A percentile compares a stretch with the other conserved stretches of the same genome.
Evolutionary conservation across 2,888 invertebrate species (phyloP).

Genomic region (Melinaea menophilus): DNA sequence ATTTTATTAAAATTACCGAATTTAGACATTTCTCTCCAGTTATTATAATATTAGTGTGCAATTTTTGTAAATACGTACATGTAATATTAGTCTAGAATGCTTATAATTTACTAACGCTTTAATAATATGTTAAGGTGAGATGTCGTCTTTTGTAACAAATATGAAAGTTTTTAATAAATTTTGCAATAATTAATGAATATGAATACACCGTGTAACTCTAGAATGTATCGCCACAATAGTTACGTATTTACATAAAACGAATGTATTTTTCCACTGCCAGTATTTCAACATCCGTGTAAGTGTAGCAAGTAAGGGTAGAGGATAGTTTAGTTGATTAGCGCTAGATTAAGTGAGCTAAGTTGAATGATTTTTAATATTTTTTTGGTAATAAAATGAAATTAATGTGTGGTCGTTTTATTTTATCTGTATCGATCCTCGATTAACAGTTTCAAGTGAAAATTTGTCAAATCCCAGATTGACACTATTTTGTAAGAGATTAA

Average conservation of each 20-base stretch:
- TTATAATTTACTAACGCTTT: constrained; percentile 39
- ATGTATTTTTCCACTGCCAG: constrained; percentile 78
- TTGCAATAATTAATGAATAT: constrained; percentile 13
- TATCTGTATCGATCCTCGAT: not conserved
- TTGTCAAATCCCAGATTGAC: too few species aligned
- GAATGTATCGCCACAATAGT: constrained; percentile 26
- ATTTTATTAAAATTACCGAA: constrained; percentile 16
- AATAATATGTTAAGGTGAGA: constrained; percentile 25
- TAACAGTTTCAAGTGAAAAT: not conserved
- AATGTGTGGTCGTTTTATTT: constrained; percentile 28
- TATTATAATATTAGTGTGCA: constrained; percentile 45
- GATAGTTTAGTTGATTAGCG: constrained; percentile 48
- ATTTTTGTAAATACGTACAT: constrained; percentile 51
- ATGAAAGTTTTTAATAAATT: constrained; percentile 10
- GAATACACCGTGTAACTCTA: constrained; percentile 13
- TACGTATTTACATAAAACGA: constrained; percentile 37
- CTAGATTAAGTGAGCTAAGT: constrained; percentile 54
- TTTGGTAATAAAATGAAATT: constrained; percentile 69
- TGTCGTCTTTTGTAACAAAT: constrained; percentile 4
- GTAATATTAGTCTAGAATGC: constrained; percentile 33
- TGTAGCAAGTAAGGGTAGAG: constrained; percentile 49
- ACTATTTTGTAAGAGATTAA: too few species aligned
- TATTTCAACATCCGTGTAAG: constrained; percentile 71
- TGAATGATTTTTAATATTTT: constrained; percentile 76
- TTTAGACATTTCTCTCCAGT: constrained; percentile 8